phyloP scores from a whole-genome alignment of 2,797 vertebrate species.

The Notoglanidium macrostoma region DNA sequence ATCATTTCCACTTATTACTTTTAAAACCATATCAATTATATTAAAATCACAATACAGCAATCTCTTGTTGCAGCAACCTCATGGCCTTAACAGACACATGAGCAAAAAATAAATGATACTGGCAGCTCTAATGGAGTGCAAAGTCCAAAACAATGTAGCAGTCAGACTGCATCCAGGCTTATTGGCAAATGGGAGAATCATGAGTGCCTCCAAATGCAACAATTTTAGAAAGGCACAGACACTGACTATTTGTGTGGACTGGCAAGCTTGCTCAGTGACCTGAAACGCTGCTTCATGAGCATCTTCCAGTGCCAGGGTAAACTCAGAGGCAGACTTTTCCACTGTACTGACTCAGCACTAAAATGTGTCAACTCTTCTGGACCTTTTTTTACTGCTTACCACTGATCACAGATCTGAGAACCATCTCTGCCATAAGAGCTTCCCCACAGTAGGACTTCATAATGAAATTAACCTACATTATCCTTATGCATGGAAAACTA shows the following conservation, averaged over 20 bases:
- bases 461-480: not conserved
- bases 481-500: not conserved
- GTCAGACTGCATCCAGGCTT: slow-evolving; percentile 59
- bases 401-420: not conserved
- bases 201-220: slow-evolving; percentile 55
- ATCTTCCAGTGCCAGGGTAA: slow-evolving; percentile 48
- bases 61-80: not conserved
- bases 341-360: slow-evolving; percentile 36
- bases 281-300: slow-evolving; percentile 50
- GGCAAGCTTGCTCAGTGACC: slow-evolving; percentile 62
- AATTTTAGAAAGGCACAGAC: slow-evolving; percentile 55
- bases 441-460: not conserved
- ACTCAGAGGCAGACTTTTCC: slow-evolving; percentile 46
- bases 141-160: slow-evolving; percentile 54
- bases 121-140: slow-evolving; percentile 60
- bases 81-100: slow-evolving; percentile 4
- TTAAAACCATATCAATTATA: slow-evolving; percentile 11
- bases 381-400: not conserved
- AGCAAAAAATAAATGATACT: slow-evolving; percentile 59
- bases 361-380: not conserved
- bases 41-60: not conserved
- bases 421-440: slow-evolving; percentile 4
- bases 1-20: not conserved
- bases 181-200: slow-evolving; percentile 63
- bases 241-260: slow-evolving; percentile 52